Conservation (phyloP, 2,888 invertebrate species). For the Siphonodentalium dalli region DNA sequence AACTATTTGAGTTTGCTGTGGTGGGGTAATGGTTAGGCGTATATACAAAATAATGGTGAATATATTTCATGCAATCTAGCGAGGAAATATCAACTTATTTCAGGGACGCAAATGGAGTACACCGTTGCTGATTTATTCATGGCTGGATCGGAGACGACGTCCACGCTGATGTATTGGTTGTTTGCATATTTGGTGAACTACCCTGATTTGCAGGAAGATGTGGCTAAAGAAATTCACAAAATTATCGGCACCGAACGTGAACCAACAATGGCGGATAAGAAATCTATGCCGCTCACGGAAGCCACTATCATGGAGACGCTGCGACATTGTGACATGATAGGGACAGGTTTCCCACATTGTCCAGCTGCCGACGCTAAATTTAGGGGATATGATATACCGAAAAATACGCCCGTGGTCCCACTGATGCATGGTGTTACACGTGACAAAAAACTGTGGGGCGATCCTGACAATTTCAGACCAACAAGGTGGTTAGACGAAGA, state of each 20-base stretch:
- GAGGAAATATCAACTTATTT: too few relatives aligned
- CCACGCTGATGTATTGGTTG: conserved; percentile 30
- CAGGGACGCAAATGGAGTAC: conserved; percentile 16
- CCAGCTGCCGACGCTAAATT: conserved; percentile 25
- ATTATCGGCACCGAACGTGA: conserved; percentile 26
- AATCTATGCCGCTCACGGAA: conserved; percentile 31
- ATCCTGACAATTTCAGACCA: conserved; percentile 26
- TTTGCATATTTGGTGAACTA: conserved; percentile 32
- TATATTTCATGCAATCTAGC: too few relatives aligned
- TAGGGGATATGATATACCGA: conserved; percentile 22
- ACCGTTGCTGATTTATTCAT: conserved; percentile 35
- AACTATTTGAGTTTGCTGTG: too few relatives aligned
- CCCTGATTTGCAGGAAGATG: conserved; percentile 31
- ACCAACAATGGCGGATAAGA: conserved; percentile 23
- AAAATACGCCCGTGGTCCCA: conserved; percentile 26
- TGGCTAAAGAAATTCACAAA: conserved; percentile 39
- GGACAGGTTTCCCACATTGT: conserved; percentile 38
- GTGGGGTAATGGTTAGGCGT: too few relatives aligned
- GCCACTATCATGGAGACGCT: conserved; percentile 38
- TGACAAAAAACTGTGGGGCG: conserved; percentile 24
- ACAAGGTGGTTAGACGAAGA: conserved; percentile 15
- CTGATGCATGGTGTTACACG: conserved; percentile 20
- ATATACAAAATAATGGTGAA: too few relatives aligned
- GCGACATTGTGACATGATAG: conserved; percentile 28
- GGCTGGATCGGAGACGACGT: conserved; percentile 38